phyloP scores from a whole-genome alignment of 2,113 vertebrate genomes.

The Gavialis gangeticus region DNA sequence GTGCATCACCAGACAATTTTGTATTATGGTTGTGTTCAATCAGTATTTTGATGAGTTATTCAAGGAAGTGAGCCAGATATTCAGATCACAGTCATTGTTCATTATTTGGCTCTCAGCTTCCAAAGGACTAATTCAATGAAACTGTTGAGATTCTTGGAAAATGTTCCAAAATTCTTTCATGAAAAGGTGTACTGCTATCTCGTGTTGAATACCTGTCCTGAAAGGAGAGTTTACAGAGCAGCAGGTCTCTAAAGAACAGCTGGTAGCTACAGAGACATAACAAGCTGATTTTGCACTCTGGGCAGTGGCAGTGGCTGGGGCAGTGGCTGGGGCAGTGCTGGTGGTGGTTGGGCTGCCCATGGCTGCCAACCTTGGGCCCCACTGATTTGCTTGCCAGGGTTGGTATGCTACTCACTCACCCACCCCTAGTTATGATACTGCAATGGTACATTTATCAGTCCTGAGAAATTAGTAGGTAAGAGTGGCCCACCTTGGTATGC shows the following conservation, averaged over 20 bases:
- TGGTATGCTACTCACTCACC: too few species aligned
- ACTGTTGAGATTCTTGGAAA: not conserved
- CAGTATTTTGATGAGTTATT: not conserved
- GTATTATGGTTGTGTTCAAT: not conserved
- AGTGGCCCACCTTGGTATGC: not conserved
- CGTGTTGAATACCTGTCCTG: not conserved
- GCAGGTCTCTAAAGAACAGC: not conserved
- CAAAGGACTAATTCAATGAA: not conserved
- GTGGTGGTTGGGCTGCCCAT: not conserved
- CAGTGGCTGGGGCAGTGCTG: not conserved
- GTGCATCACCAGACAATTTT: not conserved
- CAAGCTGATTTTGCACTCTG: not conserved
- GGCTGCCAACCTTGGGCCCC: too few species aligned
- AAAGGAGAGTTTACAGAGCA: not conserved
- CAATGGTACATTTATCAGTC: not conserved
- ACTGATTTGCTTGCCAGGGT: too few species aligned
- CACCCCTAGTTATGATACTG: too few species aligned
- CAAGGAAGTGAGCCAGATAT: not conserved
- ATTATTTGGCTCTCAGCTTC: not conserved
- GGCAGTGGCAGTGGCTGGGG: not conserved
- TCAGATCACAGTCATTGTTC: not conserved
- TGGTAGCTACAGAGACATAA: not conserved
- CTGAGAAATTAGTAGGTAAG: not conserved
- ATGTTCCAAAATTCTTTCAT: not conserved
- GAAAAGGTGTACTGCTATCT: not conserved